phyloP scores from a whole-genome alignment of 2,888 invertebrate genomes.

The Bruchidius siliquastri region DNA sequence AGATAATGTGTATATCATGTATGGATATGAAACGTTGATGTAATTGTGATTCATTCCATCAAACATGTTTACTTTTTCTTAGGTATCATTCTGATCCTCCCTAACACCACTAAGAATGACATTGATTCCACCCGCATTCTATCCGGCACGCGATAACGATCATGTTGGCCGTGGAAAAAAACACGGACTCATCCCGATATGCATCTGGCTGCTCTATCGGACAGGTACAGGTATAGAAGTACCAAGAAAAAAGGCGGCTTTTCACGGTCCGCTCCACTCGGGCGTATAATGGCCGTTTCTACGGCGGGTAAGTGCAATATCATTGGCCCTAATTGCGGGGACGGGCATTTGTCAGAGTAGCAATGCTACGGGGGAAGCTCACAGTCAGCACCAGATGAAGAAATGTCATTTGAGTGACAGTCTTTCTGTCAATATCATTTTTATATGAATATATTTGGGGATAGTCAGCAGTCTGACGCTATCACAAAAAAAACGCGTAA shows the following conservation, averaged over 20 bases:
- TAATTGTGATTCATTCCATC: too few relatives aligned
- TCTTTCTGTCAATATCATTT: too few relatives aligned
- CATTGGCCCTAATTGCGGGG: constrained; percentile 36
- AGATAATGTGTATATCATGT: too few relatives aligned
- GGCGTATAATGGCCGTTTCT: constrained; percentile 30
- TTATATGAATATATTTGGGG: too few relatives aligned
- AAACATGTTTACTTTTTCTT: background rate
- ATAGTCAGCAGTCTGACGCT: too few relatives aligned
- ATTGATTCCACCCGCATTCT: background rate
- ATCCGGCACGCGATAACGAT: background rate
- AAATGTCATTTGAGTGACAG: background rate
- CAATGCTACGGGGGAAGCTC: background rate
- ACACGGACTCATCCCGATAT: constrained; percentile 7
- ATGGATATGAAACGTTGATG: too few relatives aligned
- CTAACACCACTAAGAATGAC: background rate
- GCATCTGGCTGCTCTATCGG: constrained; percentile 7
- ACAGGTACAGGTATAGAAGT: background rate
- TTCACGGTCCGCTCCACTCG: constrained; percentile 12
- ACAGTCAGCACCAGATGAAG: background rate
- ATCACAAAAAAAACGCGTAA: too few relatives aligned
- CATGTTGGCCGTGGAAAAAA: background rate
- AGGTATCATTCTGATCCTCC: background rate
- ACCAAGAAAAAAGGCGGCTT: constrained; percentile 8
- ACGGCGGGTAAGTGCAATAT: constrained; percentile 34
- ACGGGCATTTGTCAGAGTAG: constrained; percentile 29